Percentiles rank a stretch among this genome's conserved stretches.
These are phyloP conservation scores for Tarsius wallacei DNA, from an alignment of 2,797 vertebrate species.

Conservation along the genomic window DNA sequence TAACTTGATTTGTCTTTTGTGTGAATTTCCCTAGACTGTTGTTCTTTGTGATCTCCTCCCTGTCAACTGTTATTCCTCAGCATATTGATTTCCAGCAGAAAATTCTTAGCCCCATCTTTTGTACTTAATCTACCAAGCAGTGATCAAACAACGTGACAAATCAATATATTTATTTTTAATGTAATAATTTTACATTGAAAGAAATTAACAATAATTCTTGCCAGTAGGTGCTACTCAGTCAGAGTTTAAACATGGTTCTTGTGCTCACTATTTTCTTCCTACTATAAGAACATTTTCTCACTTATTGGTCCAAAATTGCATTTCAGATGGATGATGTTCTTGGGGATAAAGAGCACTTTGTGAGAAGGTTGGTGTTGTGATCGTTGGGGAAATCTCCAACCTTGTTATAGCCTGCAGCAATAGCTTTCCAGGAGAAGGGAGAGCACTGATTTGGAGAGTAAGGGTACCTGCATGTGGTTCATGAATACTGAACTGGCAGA, in stretches of 20 bases:
- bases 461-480: neutral
- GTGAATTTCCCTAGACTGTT: neutral
- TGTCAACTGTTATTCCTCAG: constrained; percentile 37
- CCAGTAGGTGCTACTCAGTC: neutral
- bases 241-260: constrained; percentile 11
- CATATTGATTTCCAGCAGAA: constrained; percentile 3
- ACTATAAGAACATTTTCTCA: neutral
- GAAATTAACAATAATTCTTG: constrained; percentile 17
- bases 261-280: neutral
- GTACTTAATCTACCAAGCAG: neutral
- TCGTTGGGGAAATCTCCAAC: neutral
- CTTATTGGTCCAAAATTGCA: neutral
- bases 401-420: neutral
- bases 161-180: constrained; percentile 46
- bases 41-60: neutral
- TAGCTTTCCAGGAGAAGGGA: neutral
- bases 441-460: neutral
- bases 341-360: neutral
- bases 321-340: neutral
- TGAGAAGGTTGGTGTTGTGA: neutral
- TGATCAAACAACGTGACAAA: constrained; percentile 23
- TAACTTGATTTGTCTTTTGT: neutral
- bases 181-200: constrained; percentile 5
- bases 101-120: neutral
- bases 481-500: neutral